Percentiles rank a stretch among this genome's conserved stretches.
phyloP scores from a whole-genome alignment of 2,113 vertebrate species.

The Uria lomvia region DNA sequence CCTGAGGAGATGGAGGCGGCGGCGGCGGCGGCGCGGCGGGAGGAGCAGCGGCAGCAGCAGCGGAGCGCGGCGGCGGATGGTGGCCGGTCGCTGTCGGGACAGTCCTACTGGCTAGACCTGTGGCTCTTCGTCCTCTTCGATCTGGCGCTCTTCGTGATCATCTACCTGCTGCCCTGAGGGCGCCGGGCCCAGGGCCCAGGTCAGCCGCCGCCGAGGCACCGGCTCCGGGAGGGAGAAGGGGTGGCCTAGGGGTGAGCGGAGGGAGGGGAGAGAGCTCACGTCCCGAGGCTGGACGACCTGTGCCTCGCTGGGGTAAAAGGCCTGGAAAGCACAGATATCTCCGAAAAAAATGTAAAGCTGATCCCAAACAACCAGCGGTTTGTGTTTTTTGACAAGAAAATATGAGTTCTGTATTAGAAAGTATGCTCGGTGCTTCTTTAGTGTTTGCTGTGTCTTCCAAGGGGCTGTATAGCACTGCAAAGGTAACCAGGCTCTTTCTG shows the following conservation, averaged over 20 bases:
- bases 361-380: background rate
- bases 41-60: background rate
- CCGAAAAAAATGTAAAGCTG: background rate
- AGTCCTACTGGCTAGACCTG: conserved; percentile 90
- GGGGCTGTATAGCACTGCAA: too few relatives aligned
- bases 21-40: background rate
- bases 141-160: conserved; percentile 76
- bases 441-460: background rate
- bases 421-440: background rate
- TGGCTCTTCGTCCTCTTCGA: conserved; percentile 87
- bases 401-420: background rate
- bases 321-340: background rate
- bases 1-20: background rate
- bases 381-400: background rate
- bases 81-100: conserved; percentile 60
- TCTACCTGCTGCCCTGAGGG: conserved; percentile 78
- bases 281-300: background rate
- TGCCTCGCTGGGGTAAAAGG: background rate
- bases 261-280: background rate
- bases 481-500: background rate
- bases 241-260: background rate
- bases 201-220: background rate
- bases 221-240: background rate
- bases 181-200: background rate
- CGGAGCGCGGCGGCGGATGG: rapidly evolving